A percentile compares a stretch with the other conserved stretches of the same genome.
phyloP scores from a whole-genome alignment of 2,888 invertebrate species.

The Tortricodes alternella region DNA sequence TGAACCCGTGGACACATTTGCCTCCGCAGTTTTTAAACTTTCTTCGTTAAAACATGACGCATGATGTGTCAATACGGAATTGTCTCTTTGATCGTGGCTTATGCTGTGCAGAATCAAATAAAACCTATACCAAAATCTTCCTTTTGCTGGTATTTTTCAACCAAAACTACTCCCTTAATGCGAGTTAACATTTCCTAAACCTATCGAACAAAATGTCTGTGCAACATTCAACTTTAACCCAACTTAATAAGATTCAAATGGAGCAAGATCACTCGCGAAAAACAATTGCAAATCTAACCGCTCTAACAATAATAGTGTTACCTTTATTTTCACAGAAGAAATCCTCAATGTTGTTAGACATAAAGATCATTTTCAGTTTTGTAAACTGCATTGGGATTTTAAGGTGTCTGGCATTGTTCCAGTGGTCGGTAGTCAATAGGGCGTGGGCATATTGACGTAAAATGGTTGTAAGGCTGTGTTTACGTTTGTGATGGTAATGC shows the following conservation, averaged over 20 bases:
- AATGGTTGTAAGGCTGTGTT: conserved; percentile 13
- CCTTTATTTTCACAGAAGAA: background rate
- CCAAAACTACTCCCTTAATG: background rate
- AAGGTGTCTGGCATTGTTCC: conserved; percentile 24
- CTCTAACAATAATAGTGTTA: background rate
- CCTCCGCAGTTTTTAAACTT: too few species aligned
- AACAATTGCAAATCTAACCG: conserved; percentile 14
- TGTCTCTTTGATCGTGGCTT: too few species aligned
- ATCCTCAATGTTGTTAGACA: background rate
- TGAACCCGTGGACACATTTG: too few species aligned
- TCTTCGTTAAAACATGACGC: too few species aligned
- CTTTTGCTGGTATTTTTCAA: background rate
- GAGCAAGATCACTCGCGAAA: background rate
- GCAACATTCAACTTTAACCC: background rate
- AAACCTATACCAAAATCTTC: too few species aligned
- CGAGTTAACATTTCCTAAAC: background rate
- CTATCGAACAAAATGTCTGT: background rate
- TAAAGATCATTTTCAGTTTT: background rate
- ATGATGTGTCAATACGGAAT: too few species aligned
- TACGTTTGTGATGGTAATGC: conserved; percentile 11
- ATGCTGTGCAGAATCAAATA: too few species aligned
- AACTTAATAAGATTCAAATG: background rate
- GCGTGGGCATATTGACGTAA: conserved; percentile 21
- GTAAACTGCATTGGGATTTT: background rate
- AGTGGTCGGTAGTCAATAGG: conserved; percentile 18